Conservation (phyloP, 2,797 vertebrate species). For the Myiothlypis chrysogaster region DNA sequence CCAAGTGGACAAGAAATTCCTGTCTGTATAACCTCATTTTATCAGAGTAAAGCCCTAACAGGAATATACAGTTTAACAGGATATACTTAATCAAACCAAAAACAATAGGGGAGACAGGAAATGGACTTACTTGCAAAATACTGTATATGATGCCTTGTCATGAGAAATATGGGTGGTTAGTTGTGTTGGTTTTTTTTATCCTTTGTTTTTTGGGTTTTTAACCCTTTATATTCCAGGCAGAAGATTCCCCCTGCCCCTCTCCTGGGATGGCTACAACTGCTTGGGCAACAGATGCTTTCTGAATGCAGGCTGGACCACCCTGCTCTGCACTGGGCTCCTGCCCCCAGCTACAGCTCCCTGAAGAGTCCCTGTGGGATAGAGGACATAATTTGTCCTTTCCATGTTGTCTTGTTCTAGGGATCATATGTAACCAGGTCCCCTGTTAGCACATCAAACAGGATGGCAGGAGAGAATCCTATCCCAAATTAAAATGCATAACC, state of each 20-base stretch:
- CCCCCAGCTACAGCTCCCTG: background rate
- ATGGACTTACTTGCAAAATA: constrained; percentile 76
- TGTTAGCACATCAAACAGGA: background rate
- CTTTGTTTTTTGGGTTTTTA: background rate
- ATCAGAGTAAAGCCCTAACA: constrained; percentile 72
- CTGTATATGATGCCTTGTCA: constrained; percentile 51
- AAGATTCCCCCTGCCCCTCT: background rate
- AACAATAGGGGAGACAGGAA: constrained; percentile 83
- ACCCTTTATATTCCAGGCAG: background rate
- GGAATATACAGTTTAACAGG: constrained; percentile 84
- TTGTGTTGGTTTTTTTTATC: background rate
- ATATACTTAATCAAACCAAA: constrained; percentile 81
- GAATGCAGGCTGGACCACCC: background rate
- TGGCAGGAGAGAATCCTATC: background rate
- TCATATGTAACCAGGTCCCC: background rate
- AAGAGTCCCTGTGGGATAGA: background rate
- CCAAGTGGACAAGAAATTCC: background rate
- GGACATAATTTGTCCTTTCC: background rate
- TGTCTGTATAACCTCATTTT: constrained; percentile 50
- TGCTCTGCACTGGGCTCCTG: background rate
- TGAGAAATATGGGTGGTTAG: constrained; percentile 8
- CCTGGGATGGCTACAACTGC: background rate
- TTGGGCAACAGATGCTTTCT: background rate
- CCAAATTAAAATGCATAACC: background rate
- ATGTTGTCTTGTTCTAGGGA: background rate